phyloP scores from a whole-genome alignment of 2,797 vertebrate genomes.

The Oryzias sinensis region DNA sequence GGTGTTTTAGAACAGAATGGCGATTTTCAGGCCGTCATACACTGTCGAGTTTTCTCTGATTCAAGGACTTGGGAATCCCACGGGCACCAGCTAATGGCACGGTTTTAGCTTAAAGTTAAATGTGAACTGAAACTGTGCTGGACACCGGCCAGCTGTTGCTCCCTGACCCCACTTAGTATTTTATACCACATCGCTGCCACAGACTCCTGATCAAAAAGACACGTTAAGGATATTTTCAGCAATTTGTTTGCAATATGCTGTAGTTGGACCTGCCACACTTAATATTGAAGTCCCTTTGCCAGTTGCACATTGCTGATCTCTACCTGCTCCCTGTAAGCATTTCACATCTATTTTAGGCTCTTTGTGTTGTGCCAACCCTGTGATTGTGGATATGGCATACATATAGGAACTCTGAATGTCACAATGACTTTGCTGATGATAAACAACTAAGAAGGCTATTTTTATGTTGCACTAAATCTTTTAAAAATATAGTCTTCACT shows the following conservation, averaged over 20 bases:
- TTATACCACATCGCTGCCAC: conserved; percentile 26
- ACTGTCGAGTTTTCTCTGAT: conserved; percentile 19
- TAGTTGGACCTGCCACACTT: too few relatives aligned
- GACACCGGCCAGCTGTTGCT: conserved; percentile 66
- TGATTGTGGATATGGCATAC: conserved; percentile 29
- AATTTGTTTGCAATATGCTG: too few relatives aligned
- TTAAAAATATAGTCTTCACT: too few relatives aligned
- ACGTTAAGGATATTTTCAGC: too few relatives aligned
- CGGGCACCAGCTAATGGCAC: conserved; percentile 61
- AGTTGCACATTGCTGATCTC: conserved; percentile 48
- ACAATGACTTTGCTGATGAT: conserved; percentile 16
- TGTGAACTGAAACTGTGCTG: conserved; percentile 66
- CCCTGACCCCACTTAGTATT: conserved; percentile 48
- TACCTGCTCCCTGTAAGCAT: too few relatives aligned
- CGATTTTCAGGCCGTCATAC: neutral
- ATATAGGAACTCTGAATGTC: conserved; percentile 29
- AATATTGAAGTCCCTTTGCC: conserved; percentile 34
- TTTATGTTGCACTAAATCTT: conserved; percentile 10
- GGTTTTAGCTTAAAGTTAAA: conserved; percentile 65
- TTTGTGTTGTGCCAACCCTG: conserved; percentile 44
- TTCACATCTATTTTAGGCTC: conserved; percentile 54
- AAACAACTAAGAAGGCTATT: conserved; percentile 32
- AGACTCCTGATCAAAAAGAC: conserved; percentile 48
- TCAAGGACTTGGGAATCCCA: conserved; percentile 27
- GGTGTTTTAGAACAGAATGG: too few relatives aligned